Evolutionary conservation across 1,140 invertebrate genomes (phyloP), one percentile per base, ranked within the genome.

Genomic region (Campodea augens): DNA sequence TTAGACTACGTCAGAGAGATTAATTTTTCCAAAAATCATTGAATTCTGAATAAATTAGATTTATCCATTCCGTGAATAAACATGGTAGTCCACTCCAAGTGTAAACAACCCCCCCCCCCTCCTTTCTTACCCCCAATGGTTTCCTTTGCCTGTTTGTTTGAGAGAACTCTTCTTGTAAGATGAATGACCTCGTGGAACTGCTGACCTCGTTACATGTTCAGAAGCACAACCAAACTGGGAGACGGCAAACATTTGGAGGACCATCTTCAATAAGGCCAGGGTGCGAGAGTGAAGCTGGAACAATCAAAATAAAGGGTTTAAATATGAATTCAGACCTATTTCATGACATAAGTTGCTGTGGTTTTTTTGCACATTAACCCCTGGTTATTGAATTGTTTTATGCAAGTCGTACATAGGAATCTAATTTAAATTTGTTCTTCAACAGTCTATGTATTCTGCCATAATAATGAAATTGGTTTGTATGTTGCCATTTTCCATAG

Each of bases 81-180:
- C n/a, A n/a, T n/a, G n/a, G n/a, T n/a, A n/a, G n/a, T n/a, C n/a
- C n/a, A n/a, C n/a, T n/a, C n/a, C n/a, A n/a, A n/a, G n/a, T n/a
- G n/a, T n/a, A n/a, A n/a, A n/a, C n/a, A n/a, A n/a, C n/a, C n/a
- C n/a, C n/a, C n/a, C n/a, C n/a, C n/a, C n/a, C n/a, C n/a, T n/a
- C n/a, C n/a, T n/a, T n/a, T n/a, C n/a, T n/a, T 60, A 82, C 80
- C 88, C 88, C 78, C 82, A 93, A 64, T 92, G 88, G 59, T 89
- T 87, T 38, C 80, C 77, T 60, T 81, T 78, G 52, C 72, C 70
- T 32, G 80, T 81, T 63, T 76, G 86, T 64, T 95, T 95, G 38
- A 90, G 66, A 51, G 79, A 72, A 61, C 86, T 90, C 51, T 77
- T 80, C 47, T 76, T 74, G 54, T 88, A 84, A n/a, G n/a, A n/a